Base-by-base conservation (phyloP, 1,140 invertebrate species). In the Octopus sinensis region DNA sequence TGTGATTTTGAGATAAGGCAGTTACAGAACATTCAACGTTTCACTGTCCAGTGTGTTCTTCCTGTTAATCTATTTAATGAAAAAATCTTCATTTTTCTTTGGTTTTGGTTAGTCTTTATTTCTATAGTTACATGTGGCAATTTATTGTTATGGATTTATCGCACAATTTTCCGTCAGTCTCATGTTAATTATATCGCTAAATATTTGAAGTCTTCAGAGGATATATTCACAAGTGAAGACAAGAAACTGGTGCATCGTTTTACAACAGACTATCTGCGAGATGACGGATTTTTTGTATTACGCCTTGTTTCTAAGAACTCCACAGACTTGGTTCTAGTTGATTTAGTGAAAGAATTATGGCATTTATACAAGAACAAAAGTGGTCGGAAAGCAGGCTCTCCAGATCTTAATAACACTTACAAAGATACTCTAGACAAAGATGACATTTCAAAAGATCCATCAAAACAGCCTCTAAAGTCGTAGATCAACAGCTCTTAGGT, bases 61-160 rank as follows among this genome's bases (percentile, higher is more conserved):
- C 91, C 92, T 30, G 91, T 92, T 54, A 92, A 92, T 83, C 86
- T 92, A 51, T 92, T 92, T 86, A 92, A 92, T 82, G 92, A 92
- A 84, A 92, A 92, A 84, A 92, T 92, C 77, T 92, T 92, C 88
- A 82, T 88, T 6, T 83, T 88, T 43, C 79, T 88, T 9, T 89
- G 88, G 88, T 87, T 88, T 79, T 89, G 88, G 88, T 82, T 86
- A 6, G 82, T 86, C 76, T 53, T 88, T 10, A 56, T 88, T 7
- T 86, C 91, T 12, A 79, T 90, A 30, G 85, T 91, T 7, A 91
- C 90, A 5, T 83, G 88, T n/a, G 84, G 89, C n/a, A 89, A 85
- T 78, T 85, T 89, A 6, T 51, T 89, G 5, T 71, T 82, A 1
- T 90, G 90, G 89, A 52, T 89, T n/a, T 88, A 82, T 79, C 79